Conservation (phyloP, 2,797 vertebrate species). For the Syndactyla subalaris region DNA sequence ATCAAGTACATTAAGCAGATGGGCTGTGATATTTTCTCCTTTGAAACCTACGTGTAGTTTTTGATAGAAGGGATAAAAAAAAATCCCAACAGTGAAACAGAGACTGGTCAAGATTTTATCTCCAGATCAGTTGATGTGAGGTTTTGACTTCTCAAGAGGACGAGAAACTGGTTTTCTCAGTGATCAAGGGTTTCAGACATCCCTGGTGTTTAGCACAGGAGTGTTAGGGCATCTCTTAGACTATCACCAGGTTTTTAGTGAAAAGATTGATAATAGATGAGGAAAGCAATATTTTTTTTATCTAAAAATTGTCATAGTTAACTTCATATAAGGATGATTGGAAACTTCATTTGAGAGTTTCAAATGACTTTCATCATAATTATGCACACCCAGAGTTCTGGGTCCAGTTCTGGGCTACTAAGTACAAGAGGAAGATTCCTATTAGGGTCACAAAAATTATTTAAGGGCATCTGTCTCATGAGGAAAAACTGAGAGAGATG, state of each 20-base stretch:
- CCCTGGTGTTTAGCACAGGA: neutral
- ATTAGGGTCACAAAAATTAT: neutral
- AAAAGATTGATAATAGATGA: neutral
- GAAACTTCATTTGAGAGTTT: neutral
- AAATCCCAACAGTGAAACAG: neutral
- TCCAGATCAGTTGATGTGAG: neutral
- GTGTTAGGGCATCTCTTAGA: neutral
- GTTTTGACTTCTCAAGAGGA: neutral
- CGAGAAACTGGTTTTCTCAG: neutral
- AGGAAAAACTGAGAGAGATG: neutral
- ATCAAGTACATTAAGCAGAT: neutral
- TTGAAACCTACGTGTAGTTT: neutral
- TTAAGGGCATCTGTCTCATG: neutral
- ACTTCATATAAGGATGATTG: neutral
- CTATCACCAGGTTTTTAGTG: neutral
- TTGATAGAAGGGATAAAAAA: neutral
- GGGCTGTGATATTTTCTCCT: neutral
- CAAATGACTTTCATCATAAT: neutral
- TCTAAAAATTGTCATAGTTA: neutral
- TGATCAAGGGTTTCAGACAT: neutral
- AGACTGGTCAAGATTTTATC: neutral
- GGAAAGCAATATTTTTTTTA: accelerated
- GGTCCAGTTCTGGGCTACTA: neutral
- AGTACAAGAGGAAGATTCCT: neutral
- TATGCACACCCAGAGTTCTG: neutral